Percentiles rank a stretch among this genome's conserved stretches.
Evolutionary conservation across 2,888 invertebrate species (phyloP).

Genomic region (Ochropleura plecta): DNA sequence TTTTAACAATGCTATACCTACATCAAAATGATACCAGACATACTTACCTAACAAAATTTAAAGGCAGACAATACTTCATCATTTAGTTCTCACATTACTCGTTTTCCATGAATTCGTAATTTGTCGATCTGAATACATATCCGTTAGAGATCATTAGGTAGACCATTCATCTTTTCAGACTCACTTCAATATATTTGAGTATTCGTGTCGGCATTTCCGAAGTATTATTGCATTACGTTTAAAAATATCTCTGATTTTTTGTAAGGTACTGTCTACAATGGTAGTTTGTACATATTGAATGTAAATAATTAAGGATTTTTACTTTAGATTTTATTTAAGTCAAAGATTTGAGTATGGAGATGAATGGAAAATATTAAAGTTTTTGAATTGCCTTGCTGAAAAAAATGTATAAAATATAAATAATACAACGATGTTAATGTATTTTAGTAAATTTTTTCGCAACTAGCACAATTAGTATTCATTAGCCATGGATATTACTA

Average conservation of each 20-base stretch:
- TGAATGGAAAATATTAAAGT: too few species aligned
- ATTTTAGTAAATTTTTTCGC: too few species aligned
- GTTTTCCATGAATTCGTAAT: conserved; percentile 58
- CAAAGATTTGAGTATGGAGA: too few species aligned
- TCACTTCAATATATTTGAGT: conserved; percentile 65
- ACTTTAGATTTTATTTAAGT: background rate
- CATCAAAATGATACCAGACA: conserved; percentile 15
- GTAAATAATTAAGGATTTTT: too few species aligned
- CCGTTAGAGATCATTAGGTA: conserved; percentile 63
- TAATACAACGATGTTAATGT: too few species aligned
- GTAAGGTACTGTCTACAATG: background rate
- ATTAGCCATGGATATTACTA: too few species aligned
- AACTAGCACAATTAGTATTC: too few species aligned
- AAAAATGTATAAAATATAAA: too few species aligned
- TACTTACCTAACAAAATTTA: conserved; percentile 7
- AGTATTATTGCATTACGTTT: conserved; percentile 49
- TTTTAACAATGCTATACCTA: background rate
- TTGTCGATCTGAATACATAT: conserved; percentile 53
- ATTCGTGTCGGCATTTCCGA: conserved; percentile 65
- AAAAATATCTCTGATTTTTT: conserved; percentile 51
- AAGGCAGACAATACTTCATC: conserved; percentile 39
- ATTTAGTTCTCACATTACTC: conserved; percentile 37
- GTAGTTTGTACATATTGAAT: too few species aligned
- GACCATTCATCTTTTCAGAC: conserved; percentile 60
- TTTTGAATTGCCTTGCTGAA: too few species aligned